These are phyloP conservation scores for Capreolus pygargus DNA, from an alignment of 2,113 vertebrate species.

Conservation along the genomic window DNA sequence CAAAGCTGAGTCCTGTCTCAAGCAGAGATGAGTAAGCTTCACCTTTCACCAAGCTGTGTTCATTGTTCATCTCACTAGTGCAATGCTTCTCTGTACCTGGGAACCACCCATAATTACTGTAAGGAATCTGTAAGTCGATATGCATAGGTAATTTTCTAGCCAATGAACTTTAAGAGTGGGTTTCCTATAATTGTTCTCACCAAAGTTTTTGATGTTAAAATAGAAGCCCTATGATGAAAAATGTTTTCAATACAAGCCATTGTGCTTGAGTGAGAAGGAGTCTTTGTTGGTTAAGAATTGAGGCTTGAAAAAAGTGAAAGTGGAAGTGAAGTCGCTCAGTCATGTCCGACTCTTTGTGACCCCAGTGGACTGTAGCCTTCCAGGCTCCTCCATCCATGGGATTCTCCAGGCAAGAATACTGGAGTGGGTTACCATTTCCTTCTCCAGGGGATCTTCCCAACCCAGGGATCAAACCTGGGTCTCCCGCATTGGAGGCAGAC, in stretches of 20 bases:
- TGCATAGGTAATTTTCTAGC: neutral
- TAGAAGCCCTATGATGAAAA: neutral
- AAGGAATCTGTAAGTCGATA: neutral
- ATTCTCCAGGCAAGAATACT: too few relatives aligned
- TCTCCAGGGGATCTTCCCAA: neutral
- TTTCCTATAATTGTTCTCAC: neutral
- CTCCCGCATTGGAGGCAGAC: too few relatives aligned
- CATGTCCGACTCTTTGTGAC: too few relatives aligned
- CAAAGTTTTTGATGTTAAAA: neutral
- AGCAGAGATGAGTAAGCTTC: neutral
- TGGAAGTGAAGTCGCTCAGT: too few relatives aligned
- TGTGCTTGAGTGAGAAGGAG: neutral
- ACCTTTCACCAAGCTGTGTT: neutral
- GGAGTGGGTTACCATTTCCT: too few relatives aligned
- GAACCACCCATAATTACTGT: neutral
- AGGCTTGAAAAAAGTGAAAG: neutral
- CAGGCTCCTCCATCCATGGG: too few relatives aligned
- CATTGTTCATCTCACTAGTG: neutral
- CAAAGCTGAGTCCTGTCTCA: neutral
- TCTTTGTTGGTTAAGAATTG: neutral
- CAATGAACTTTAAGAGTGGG: neutral
- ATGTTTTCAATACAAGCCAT: neutral
- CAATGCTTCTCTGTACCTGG: neutral
- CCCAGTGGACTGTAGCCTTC: too few relatives aligned
- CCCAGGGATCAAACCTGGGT: too few relatives aligned